Conservation (phyloP, 2,888 invertebrate species). For the Melanchra persicariae region DNA sequence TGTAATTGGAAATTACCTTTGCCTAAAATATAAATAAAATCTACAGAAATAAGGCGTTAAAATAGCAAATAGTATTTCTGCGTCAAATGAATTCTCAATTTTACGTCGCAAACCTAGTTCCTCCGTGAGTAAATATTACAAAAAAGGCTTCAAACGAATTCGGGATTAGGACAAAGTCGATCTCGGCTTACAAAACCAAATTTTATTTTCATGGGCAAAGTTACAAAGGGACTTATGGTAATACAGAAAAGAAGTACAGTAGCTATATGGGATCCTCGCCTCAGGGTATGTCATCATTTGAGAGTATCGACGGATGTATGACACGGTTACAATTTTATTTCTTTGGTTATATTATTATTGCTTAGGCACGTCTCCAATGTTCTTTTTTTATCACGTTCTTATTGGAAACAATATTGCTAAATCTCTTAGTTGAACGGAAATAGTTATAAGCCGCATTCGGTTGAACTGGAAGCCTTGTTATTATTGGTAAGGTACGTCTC, state of each 20-base stretch:
- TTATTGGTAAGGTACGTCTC: too few relatives aligned
- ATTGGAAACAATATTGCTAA: too few relatives aligned
- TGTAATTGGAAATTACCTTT: background rate
- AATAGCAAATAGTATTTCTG: background rate
- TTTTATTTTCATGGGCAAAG: slow-evolving; percentile 42
- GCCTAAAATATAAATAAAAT: background rate
- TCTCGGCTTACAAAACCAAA: slow-evolving; percentile 42
- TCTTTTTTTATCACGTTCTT: too few relatives aligned
- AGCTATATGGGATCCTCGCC: background rate
- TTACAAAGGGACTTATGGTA: slow-evolving; percentile 42
- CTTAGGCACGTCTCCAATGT: too few relatives aligned
- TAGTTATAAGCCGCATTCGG: too few relatives aligned
- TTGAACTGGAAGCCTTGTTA: too few relatives aligned
- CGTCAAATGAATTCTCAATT: background rate
- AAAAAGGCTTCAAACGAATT: slow-evolving; percentile 35
- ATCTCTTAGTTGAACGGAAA: too few relatives aligned
- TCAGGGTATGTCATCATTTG: background rate
- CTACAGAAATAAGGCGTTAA: background rate
- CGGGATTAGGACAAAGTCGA: slow-evolving; percentile 39
- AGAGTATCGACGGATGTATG: slow-evolving; percentile 8
- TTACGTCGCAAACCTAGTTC: background rate
- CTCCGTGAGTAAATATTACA: slow-evolving; percentile 22
- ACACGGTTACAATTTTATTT: slow-evolving; percentile 9
- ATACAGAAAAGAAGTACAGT: slow-evolving; percentile 20
- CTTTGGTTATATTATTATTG: background rate